Evolutionary conservation across 2,113 vertebrate genomes (phyloP).

Genomic region (Jaculus jaculus): DNA sequence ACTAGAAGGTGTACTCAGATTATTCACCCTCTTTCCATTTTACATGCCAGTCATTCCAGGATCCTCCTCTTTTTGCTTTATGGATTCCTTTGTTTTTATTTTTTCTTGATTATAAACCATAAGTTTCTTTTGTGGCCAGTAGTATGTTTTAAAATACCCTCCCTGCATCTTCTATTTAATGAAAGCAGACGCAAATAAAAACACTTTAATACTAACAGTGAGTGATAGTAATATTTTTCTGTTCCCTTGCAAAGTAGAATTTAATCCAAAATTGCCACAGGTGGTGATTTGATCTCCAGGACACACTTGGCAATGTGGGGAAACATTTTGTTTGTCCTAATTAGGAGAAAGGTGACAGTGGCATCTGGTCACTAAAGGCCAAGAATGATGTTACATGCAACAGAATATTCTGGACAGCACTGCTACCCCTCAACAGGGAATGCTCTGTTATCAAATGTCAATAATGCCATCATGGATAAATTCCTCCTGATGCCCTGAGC

Average conservation of each 20-base stretch:
- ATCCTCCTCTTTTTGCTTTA: slow-evolving; percentile 16
- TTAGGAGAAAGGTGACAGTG: background rate
- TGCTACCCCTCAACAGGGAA: background rate
- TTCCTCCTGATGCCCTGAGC: background rate
- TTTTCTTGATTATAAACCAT: slow-evolving; percentile 30
- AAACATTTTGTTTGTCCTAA: background rate
- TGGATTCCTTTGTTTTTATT: slow-evolving; percentile 18
- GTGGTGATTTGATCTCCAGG: background rate
- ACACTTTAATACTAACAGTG: background rate
- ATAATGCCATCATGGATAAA: background rate
- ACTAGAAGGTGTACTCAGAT: background rate
- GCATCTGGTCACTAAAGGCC: background rate
- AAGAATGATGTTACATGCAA: background rate
- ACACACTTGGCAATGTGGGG: background rate
- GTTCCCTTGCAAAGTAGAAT: background rate
- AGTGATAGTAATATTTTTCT: slow-evolving; percentile 6
- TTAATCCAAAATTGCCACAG: slow-evolving; percentile 11
- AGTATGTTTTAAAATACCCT: slow-evolving; percentile 17
- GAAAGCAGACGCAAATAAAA: background rate
- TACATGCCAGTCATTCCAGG: background rate
- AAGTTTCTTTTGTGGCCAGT: slow-evolving; percentile 2
- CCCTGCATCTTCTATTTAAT: slow-evolving; percentile 5
- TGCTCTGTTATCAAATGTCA: background rate
- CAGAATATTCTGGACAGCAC: background rate
- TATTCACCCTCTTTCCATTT: background rate